phyloP scores from a whole-genome alignment of 2,797 vertebrate genomes.

The Gymnodraco acuticeps region DNA sequence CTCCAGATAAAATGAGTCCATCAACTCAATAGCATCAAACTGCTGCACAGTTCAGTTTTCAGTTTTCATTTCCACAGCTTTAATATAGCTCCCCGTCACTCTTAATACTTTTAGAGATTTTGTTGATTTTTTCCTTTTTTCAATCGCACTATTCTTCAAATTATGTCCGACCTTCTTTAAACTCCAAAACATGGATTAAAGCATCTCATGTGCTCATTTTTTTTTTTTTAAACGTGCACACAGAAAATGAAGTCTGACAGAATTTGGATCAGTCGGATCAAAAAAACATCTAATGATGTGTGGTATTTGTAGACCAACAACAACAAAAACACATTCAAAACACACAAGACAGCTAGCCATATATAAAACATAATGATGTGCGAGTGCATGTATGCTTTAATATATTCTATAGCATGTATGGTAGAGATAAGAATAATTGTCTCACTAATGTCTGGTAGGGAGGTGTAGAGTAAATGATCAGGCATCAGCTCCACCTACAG shows the following conservation, averaged over 20 bases:
- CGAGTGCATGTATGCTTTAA: background rate
- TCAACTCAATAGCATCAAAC: conserved; percentile 24
- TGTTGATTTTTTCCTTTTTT: background rate
- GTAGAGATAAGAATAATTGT: background rate
- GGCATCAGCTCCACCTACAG: background rate
- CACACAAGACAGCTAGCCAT: background rate
- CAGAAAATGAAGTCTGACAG: background rate
- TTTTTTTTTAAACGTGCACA: background rate
- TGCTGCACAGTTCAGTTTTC: conserved; percentile 7
- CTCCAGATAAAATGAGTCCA: conserved; percentile 20
- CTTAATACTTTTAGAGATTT: conserved; percentile 14
- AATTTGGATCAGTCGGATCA: background rate
- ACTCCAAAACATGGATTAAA: background rate
- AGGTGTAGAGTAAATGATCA: background rate
- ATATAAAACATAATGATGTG: background rate
- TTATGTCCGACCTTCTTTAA: background rate
- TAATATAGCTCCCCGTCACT: conserved; percentile 15
- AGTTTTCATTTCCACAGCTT: conserved; percentile 23
- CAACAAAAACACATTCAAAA: background rate
- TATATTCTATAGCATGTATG: background rate
- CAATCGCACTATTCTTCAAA: background rate
- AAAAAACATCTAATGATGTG: background rate
- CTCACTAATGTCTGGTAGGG: background rate
- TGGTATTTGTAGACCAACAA: background rate
- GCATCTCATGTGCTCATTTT: background rate